Percentiles rank a stretch among this genome's conserved stretches.
phyloP scores from a whole-genome alignment of 2,113 vertebrate species.

The Trichechus manatus region DNA sequence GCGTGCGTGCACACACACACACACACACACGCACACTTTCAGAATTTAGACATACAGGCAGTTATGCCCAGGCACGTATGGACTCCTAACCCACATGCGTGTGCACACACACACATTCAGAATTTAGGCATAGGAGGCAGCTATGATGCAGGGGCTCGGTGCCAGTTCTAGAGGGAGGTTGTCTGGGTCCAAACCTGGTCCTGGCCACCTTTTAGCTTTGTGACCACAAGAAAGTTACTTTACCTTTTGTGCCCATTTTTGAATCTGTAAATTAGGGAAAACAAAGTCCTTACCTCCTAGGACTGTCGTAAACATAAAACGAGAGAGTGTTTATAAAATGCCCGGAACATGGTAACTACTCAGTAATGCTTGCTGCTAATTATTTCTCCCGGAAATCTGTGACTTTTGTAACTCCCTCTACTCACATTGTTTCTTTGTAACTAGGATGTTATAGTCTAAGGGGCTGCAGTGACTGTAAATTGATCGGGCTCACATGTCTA shows the following conservation, averaged over 20 bases:
- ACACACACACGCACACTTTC: no score
- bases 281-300: not conserved
- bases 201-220: not conserved
- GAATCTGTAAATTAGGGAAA: not conserved
- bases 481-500: rapidly evolving
- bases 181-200: not conserved
- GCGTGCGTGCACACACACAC: no score
- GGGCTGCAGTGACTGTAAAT: not conserved
- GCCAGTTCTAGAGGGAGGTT: no score
- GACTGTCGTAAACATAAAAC: not conserved
- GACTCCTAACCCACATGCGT: no score
- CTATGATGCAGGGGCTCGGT: not conserved
- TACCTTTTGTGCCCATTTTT: not conserved
- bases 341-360: not conserved
- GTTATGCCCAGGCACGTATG: no score
- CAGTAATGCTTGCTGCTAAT: not conserved
- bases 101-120: not conserved
- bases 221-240: not conserved
- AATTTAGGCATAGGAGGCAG: not conserved
- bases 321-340: not conserved
- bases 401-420: not conserved
- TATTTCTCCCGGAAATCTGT: not conserved
- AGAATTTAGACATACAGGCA: no score
- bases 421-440: not conserved
- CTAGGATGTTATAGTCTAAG: not conserved